These are phyloP conservation scores for Kryphioiulus occultus DNA, from an alignment of 2,888 invertebrate species.

Conservation along the genomic window DNA sequence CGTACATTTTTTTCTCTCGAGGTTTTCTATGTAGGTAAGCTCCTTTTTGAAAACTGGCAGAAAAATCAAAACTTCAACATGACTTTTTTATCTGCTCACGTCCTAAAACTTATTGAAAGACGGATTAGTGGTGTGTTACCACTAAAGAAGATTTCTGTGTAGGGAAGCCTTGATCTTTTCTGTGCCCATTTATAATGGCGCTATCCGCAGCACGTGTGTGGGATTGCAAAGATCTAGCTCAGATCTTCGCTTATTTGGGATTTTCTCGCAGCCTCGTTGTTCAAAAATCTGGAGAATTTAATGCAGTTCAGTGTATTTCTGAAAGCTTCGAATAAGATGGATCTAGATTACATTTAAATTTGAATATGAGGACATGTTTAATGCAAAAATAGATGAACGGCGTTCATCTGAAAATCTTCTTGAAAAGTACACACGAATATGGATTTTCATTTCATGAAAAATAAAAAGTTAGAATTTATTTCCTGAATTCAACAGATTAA, in stretches of 20 bases:
- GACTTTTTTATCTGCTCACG: conserved; percentile 40
- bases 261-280: not conserved
- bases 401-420: not conserved
- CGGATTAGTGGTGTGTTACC: conserved; percentile 39
- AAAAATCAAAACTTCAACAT: conserved; percentile 37
- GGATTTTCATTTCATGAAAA: not conserved
- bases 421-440: not conserved
- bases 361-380: not conserved
- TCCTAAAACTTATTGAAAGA: conserved; percentile 39
- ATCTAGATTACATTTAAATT: not conserved
- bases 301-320: not conserved
- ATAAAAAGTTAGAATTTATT: not conserved
- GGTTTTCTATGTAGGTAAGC: not conserved
- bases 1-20: not conserved
- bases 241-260: conserved; percentile 3
- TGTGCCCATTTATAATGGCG: not conserved
- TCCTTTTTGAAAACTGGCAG: conserved; percentile 27
- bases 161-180: conserved; percentile 13
- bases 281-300: not conserved
- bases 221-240: conserved; percentile 22
- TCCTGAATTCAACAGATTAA: not conserved
- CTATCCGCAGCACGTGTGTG: not conserved
- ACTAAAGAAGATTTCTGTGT: conserved; percentile 32
- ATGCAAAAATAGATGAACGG: not conserved
- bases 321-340: not conserved